phyloP scores from a whole-genome alignment of 2,888 invertebrate species.

The Diaprepes abbreviatus region DNA sequence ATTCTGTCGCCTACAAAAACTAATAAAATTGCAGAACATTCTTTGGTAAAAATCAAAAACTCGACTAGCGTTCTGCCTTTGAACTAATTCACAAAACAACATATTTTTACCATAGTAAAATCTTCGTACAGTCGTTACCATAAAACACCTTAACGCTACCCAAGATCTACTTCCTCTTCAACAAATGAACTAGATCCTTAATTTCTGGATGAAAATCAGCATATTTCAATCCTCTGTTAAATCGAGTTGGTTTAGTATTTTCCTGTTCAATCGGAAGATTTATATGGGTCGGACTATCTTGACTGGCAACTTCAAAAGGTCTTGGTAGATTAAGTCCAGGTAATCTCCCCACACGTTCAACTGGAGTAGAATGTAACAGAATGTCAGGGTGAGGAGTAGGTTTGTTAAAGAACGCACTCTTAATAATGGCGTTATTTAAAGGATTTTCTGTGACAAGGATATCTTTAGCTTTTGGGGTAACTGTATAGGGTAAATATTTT shows the following conservation, averaged over 20 bases:
- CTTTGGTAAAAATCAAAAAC: slow-evolving; percentile 5
- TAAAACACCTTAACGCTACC: neutral
- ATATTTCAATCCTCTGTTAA: slow-evolving; percentile 17
- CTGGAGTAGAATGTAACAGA: slow-evolving; percentile 36
- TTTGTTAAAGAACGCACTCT: slow-evolving; percentile 43
- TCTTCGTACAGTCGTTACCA: neutral
- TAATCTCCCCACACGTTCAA: neutral
- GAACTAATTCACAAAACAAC: neutral
- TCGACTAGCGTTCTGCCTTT: neutral
- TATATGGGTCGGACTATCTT: slow-evolving; percentile 4
- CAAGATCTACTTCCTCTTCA: neutral
- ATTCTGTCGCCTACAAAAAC: too few species aligned
- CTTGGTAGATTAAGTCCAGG: neutral
- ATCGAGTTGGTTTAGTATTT: neutral
- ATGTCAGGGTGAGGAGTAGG: slow-evolving; percentile 49
- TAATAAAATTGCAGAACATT: neutral
- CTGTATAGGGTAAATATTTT: slow-evolving; percentile 36
- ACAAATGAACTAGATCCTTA: neutral
- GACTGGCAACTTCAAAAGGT: slow-evolving; percentile 17
- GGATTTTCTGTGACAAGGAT: slow-evolving; percentile 24
- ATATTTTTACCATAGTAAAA: neutral
- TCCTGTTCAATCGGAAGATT: neutral
- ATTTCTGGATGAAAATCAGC: slow-evolving; percentile 25
- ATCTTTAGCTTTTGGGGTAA: neutral
- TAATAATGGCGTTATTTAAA: slow-evolving; percentile 35